Conservation (phyloP, 2,113 vertebrate genomes). For the Pachycephala philippinensis region DNA sequence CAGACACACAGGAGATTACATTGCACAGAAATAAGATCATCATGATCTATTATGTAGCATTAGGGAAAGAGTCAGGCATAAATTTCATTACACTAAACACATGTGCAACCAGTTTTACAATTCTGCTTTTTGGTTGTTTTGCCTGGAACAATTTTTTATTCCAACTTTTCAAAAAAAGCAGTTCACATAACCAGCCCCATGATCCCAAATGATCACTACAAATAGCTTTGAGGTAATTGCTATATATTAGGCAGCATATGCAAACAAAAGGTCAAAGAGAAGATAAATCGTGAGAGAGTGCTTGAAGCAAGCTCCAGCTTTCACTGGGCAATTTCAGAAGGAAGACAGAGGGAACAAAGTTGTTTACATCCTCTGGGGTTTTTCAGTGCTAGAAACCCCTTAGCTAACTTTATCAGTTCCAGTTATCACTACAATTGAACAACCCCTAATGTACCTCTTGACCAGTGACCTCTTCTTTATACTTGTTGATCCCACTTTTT, state of each 20-base stretch:
- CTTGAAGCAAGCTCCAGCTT: not conserved
- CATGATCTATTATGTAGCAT: not conserved
- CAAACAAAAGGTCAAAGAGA: conserved; percentile 36
- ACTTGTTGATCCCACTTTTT: not conserved
- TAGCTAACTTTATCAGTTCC: not conserved
- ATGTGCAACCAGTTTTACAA: not conserved
- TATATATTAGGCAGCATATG: not conserved
- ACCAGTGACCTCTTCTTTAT: conserved; percentile 18
- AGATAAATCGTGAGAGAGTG: conserved; percentile 12
- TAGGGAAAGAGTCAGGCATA: not conserved
- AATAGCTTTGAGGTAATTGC: conserved; percentile 2
- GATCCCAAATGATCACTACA: not conserved
- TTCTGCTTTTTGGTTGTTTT: not conserved
- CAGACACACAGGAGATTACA: not conserved
- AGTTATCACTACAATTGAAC: not conserved
- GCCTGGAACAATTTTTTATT: not conserved
- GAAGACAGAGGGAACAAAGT: not conserved
- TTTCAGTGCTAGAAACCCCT: not conserved
- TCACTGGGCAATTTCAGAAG: conserved; percentile 9
- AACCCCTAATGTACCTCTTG: not conserved
- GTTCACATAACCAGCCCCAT: not conserved
- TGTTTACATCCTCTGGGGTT: conserved; percentile 7
- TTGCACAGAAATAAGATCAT: not conserved
- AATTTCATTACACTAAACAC: not conserved
- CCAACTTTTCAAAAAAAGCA: not conserved